Conservation (phyloP, 1,140 invertebrate genomes). For the Holcopasites calliopsidis region DNA sequence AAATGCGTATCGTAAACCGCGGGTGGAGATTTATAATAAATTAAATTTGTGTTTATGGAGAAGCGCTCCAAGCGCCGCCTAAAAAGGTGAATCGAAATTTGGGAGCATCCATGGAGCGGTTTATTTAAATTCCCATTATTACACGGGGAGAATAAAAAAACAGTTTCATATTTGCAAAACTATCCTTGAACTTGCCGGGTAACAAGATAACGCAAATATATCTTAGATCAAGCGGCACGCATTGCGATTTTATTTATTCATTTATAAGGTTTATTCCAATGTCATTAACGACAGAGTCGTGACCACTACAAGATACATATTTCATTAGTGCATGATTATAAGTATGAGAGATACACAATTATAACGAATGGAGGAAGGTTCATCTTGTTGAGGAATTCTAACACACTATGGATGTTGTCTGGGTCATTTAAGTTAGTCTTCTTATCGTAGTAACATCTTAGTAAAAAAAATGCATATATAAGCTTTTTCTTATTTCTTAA, state of each 20-base stretch:
- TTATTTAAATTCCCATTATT: neutral
- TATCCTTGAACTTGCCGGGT: constrained; percentile 35
- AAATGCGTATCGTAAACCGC: too few relatives aligned
- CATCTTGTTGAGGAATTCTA: too few relatives aligned
- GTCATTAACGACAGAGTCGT: constrained; percentile 34
- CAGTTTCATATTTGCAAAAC: neutral
- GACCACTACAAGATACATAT: too few relatives aligned
- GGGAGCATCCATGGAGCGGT: neutral
- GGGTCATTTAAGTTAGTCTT: too few relatives aligned
- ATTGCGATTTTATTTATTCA: neutral
- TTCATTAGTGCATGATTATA: too few relatives aligned
- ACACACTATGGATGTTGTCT: too few relatives aligned
- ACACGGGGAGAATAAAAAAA: neutral
- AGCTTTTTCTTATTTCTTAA: constrained; percentile 11
- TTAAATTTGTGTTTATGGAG: neutral
- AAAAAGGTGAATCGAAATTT: neutral
- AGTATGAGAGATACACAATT: too few relatives aligned
- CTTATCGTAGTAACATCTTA: too few relatives aligned
- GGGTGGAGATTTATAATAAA: too few relatives aligned
- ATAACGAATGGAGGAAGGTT: too few relatives aligned
- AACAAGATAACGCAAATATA: constrained; percentile 8
- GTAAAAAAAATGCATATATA: too few relatives aligned
- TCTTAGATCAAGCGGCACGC: constrained; percentile 6
- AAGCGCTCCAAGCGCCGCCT: neutral
- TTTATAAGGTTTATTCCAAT: too few relatives aligned